phyloP scores from a whole-genome alignment of 2,888 invertebrate species.

The Eurois occulta region DNA sequence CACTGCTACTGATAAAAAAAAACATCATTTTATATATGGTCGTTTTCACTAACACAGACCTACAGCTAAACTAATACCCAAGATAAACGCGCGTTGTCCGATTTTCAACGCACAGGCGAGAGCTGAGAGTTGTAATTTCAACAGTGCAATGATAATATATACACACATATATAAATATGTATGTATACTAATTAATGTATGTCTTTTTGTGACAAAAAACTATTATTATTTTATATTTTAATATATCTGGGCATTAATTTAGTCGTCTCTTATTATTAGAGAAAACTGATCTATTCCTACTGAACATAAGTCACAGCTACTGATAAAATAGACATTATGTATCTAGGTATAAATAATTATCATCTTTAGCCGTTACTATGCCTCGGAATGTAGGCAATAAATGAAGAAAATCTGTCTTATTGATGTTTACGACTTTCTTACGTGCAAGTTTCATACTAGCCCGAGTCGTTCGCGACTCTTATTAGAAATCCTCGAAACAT shows the following conservation, averaged over 20 bases:
- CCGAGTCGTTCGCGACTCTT: neutral
- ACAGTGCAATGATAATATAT: no score
- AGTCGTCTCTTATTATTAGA: neutral
- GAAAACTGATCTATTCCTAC: neutral
- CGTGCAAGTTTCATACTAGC: neutral
- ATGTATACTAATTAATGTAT: no score
- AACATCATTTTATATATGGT: neutral
- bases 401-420: neutral
- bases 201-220: no score
- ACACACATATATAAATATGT: no score
- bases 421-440: neutral
- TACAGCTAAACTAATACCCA: neutral
- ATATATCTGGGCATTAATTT: neutral
- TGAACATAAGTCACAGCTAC: neutral
- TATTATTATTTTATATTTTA: no score
- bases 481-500: neutral
- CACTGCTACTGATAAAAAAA: neutral
- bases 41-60: neutral
- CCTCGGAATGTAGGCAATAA: constrained; percentile 4
- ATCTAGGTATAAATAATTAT: neutral
- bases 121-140: neutral
- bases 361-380: neutral
- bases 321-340: neutral
- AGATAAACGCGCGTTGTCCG: neutral
- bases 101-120: neutral